A percentile compares a stretch with the other conserved stretches of the same genome.
phyloP scores from a whole-genome alignment of 2,888 invertebrate species.

The Drosophila rubida region DNA sequence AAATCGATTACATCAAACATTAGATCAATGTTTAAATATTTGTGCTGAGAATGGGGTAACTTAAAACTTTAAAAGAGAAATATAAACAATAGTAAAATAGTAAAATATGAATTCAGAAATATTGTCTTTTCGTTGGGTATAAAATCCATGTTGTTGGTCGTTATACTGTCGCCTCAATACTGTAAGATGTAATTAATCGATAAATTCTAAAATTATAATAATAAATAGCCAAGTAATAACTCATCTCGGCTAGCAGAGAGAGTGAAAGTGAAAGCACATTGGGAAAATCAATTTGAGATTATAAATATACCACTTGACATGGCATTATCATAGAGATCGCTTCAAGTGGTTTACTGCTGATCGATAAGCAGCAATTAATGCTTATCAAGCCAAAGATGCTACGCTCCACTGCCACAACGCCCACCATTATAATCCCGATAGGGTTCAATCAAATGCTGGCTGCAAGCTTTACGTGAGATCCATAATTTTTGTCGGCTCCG shows the following conservation, averaged over 20 bases:
- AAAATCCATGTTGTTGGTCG: no score
- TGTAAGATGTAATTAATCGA: neutral
- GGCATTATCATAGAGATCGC: constrained; percentile 44
- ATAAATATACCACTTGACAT: constrained; percentile 23
- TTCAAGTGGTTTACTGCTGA: constrained; percentile 21
- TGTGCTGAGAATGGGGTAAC: no score
- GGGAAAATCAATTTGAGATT: neutral
- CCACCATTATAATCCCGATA: constrained; percentile 45
- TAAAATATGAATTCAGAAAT: no score
- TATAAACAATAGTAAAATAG: no score
- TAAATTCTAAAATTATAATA: neutral
- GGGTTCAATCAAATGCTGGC: constrained; percentile 43
- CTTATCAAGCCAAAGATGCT: constrained; percentile 45
- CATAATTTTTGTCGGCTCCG: constrained; percentile 28
- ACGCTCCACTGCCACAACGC: constrained; percentile 39
- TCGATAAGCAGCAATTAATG: constrained; percentile 72
- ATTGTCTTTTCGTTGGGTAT: no score
- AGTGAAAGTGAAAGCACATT: constrained; percentile 46
- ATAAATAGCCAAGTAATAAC: neutral
- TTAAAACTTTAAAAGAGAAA: no score
- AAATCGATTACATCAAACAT: no score
- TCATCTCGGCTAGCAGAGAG: neutral
- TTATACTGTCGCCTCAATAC: neutral
- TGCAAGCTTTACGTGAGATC: constrained; percentile 35
- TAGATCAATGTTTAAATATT: no score